Evolutionary conservation across 2,797 vertebrate species (phyloP).

Genomic region (Gobio occitaniae): DNA sequence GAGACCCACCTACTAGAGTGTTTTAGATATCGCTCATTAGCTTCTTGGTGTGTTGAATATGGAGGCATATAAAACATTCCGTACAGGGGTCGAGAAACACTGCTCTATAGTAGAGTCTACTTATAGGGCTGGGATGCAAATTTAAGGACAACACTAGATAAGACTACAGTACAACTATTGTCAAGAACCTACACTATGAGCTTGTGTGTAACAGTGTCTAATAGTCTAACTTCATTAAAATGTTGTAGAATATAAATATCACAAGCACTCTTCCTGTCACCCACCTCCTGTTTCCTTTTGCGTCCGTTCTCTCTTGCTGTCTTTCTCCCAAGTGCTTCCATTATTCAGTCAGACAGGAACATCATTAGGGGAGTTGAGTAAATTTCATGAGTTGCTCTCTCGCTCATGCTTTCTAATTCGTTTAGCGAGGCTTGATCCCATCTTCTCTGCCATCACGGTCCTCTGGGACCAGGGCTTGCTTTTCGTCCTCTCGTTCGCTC

Average conservation of each 20-base stretch:
- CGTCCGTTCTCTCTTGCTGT: conserved; percentile 1
- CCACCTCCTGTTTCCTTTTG: conserved; percentile 27
- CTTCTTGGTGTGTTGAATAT: too few relatives aligned
- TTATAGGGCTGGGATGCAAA: neutral
- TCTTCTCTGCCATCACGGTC: conserved; percentile 60
- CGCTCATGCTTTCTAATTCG: conserved; percentile 59
- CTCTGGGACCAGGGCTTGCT: conserved; percentile 57
- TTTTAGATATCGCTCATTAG: neutral
- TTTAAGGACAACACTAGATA: neutral
- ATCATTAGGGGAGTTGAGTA: conserved; percentile 79
- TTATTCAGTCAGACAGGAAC: conserved; percentile 69
- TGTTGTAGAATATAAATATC: conserved; percentile 29
- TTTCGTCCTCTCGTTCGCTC: conserved; percentile 28
- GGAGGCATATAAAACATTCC: neutral
- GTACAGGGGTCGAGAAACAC: neutral
- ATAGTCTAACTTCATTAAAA: conserved; percentile 18
- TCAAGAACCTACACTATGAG: neutral
- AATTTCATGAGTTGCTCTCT: conserved; percentile 73
- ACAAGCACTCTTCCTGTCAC: conserved; percentile 18
- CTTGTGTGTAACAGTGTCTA: neutral
- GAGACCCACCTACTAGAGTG: neutral
- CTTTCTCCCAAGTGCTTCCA: conserved; percentile 61
- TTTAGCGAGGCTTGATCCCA: conserved; percentile 61
- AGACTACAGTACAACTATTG: neutral
- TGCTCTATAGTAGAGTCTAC: neutral